Base-by-base conservation (phyloP, 2,888 invertebrate genomes). In the Lomographa bimaculata region DNA sequence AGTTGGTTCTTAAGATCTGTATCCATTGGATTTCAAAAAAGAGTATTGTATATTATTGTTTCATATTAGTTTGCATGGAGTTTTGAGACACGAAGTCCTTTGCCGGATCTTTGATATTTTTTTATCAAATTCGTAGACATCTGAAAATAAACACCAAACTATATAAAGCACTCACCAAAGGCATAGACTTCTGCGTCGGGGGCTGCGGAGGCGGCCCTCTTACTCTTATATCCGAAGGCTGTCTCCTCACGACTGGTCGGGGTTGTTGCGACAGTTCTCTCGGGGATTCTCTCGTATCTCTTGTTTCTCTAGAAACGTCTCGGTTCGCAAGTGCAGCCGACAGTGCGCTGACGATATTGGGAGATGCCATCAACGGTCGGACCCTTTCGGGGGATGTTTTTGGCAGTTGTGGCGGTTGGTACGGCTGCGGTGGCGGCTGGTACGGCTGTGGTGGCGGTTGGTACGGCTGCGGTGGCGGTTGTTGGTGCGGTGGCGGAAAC, bases 141-240 rank as follows among this genome's bases (percentile, higher is more conserved):
- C n/a, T n/a, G n/a, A n/a, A n/a, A n/a, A n/a, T n/a, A n/a, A n/a
- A n/a, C n/a, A n/a, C n/a, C n/a, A 20, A n/a, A n/a, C 7, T 6
- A 25, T 19, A 25, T 7, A 18, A 9, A 40, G 0, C 2, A 83
- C 89, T 89, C 62, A 92, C 92, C 83, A 91, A 90, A 61, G 91
- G 90, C 83, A 93, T 90, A 54, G 93, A 92, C 66, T 94, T 93
- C 63, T 91, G 92, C 29, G 93, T 92, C 37, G 95, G 95, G 10
- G 95, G 95, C 55, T 94, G 93, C 5, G 97, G 96, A 14, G 96
- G 96, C 14, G 96, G 95, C 24, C 95, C 95, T 59, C 96, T 91
- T 49, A 71, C 66, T 48, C 79, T 71, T 5, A 67, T 74, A 49
- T 85, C 85, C 41, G 84, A 85, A 1, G 85, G 80, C 42, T 86